Base-by-base conservation (phyloP, 2,888 invertebrate genomes). In the Thalpophila matura region DNA sequence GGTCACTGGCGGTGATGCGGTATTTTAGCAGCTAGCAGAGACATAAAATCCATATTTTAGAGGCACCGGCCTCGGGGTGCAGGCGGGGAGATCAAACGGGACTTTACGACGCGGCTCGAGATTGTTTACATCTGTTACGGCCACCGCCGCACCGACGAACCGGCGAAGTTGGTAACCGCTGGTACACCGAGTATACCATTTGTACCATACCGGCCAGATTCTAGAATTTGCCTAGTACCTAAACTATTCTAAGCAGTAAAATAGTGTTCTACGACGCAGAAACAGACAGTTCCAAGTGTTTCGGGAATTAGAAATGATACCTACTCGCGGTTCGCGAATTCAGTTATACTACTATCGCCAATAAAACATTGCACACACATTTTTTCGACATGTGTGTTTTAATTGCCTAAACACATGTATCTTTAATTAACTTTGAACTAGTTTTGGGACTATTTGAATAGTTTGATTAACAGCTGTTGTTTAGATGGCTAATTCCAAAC, bases 81-180 rank as follows among this genome's bases (percentile, higher is more conserved):
- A 67, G 71, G 84, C 85, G 86, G 91, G 89, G 88, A 92, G 92
- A 94, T 95, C 94, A 95, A 95, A 94, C 93, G 91, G 87, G 87
- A 90, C 83, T 95, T 95, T 94, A 95, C 90, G 94, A 92, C 91
- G 86, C 86, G 89, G 86, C 86, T 89, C 89, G 91, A 91, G 93
- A 94, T 92, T 95, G 94, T 95, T 94, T 94, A 95, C 94, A 94
- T 95, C 94, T 95, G 94, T 86, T 91, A 90, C 93, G 86, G 84
- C 89, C 89, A 91, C 86, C 85, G 90, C 90, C 89, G 87, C 86
- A 84, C 87, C 86, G 84, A 86, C 40, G 33, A 67, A 33, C 60
- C 38, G 68, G 65, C 88, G 87, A 93, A 93, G 91, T 94, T 92
- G 91, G 89, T 92, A 91, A 93, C 93, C 93, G 85, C 92, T 88